Conservation (phyloP, 2,888 invertebrate genomes). For the Harpalus rufipes region DNA sequence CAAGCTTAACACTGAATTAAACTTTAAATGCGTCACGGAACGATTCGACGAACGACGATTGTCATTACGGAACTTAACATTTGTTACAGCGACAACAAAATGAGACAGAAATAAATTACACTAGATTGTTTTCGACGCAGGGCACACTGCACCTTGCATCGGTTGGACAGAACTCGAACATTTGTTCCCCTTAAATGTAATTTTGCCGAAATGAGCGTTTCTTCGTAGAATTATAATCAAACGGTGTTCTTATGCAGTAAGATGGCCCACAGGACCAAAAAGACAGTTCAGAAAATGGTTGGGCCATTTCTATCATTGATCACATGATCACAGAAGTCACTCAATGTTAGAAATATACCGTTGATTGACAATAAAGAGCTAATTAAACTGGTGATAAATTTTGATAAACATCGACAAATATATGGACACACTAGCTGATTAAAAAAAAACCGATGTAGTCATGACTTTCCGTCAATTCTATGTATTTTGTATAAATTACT, state of each 20-base stretch:
- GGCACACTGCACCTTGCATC: background rate
- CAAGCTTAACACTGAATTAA: conserved; percentile 57
- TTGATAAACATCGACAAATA: too few species aligned
- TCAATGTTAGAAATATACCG: too few species aligned
- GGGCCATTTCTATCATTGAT: too few species aligned
- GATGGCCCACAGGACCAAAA: background rate
- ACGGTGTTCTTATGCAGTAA: background rate
- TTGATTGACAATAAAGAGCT: too few species aligned
- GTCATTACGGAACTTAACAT: conserved; percentile 45
- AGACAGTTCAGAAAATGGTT: too few species aligned
- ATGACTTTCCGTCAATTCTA: too few species aligned
- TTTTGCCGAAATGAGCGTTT: background rate
- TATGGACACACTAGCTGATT: too few species aligned
- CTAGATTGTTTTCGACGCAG: background rate
- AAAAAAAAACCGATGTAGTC: too few species aligned
- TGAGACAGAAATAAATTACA: conserved; percentile 15
- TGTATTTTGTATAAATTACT: too few species aligned
- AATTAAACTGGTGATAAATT: too few species aligned
- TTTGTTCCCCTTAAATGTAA: conserved; percentile 6
- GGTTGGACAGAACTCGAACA: background rate
- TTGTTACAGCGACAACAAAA: conserved; percentile 16
- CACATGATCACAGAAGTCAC: too few species aligned
- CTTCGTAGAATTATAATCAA: background rate
- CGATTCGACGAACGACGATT: conserved; percentile 14
- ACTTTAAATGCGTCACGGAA: conserved; percentile 55